Evolutionary conservation across 2,888 invertebrate genomes (phyloP).

Genomic region (Nesidiocoris tenuis): DNA sequence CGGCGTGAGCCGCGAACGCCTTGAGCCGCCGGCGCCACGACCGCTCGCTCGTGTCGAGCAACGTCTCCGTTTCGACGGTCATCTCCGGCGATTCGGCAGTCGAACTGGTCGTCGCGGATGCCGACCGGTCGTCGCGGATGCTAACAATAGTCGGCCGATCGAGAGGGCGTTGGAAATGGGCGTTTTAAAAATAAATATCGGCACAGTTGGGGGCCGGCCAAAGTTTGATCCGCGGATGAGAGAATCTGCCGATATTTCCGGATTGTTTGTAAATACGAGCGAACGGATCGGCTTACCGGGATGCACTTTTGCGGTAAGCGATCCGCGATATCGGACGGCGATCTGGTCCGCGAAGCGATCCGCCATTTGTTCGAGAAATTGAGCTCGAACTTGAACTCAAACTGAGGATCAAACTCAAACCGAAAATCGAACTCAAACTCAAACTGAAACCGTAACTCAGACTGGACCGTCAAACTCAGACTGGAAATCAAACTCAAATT

Average conservation of each 20-base stretch:
- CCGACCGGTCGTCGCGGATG: not conserved
- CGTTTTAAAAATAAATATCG: not conserved
- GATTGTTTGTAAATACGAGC: not conserved
- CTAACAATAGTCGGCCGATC: conserved; percentile 1
- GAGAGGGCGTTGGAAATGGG: not conserved
- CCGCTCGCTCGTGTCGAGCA: conserved; percentile 28
- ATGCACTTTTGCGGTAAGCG: no score
- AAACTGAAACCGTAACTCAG: no score
- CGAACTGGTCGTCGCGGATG: not conserved
- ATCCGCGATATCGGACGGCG: no score
- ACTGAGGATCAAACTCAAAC: no score
- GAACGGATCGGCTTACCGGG: no score
- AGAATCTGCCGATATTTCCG: not conserved
- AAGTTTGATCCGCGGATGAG: not conserved
- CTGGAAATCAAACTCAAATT: no score
- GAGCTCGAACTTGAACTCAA: no score
- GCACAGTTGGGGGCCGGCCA: not conserved
- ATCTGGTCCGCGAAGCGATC: no score
- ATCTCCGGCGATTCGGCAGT: not conserved
- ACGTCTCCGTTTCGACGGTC: conserved; percentile 24
- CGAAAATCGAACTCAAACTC: no score
- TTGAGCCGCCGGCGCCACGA: conserved; percentile 22
- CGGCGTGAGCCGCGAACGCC: conserved; percentile 59
- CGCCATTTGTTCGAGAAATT: no score
- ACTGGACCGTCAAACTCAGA: no score